phyloP scores from a whole-genome alignment of 2,113 vertebrate genomes.

The Tragelaphus strepsiceros region DNA sequence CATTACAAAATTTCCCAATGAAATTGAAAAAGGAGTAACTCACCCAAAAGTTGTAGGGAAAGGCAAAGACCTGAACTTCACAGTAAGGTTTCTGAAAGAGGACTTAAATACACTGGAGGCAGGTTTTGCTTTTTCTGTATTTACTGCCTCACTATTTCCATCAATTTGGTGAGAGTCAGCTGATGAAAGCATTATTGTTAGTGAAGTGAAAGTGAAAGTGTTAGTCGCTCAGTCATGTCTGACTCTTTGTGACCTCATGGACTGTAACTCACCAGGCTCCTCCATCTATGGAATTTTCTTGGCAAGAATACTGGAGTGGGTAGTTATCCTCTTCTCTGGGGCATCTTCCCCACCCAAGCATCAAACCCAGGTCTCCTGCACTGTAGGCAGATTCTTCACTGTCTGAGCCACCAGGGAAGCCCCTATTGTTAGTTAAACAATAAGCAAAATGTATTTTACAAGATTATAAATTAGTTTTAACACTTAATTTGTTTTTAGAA shows the following conservation, averaged over 20 bases:
- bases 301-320: background rate
- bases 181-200: background rate
- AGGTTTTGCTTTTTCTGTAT: background rate
- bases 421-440: background rate
- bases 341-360: background rate
- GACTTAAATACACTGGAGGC: background rate
- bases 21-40: conserved; percentile 10
- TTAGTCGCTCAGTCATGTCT: background rate
- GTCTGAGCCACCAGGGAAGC: background rate
- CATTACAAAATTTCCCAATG: background rate
- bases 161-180: background rate
- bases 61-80: background rate
- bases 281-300: background rate
- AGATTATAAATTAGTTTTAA: background rate
- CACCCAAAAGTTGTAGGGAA: background rate
- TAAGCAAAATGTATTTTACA: background rate
- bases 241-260: background rate
- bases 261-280: background rate
- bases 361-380: background rate
- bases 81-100: background rate
- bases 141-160: background rate
- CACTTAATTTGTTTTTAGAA: background rate
- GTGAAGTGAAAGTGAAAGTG: background rate
- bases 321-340: background rate
- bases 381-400: background rate